A percentile compares a stretch with the other conserved stretches of the same genome.
Evolutionary conservation across 2,797 vertebrate species (phyloP).

Genomic region (Amblyraja radiata): DNA sequence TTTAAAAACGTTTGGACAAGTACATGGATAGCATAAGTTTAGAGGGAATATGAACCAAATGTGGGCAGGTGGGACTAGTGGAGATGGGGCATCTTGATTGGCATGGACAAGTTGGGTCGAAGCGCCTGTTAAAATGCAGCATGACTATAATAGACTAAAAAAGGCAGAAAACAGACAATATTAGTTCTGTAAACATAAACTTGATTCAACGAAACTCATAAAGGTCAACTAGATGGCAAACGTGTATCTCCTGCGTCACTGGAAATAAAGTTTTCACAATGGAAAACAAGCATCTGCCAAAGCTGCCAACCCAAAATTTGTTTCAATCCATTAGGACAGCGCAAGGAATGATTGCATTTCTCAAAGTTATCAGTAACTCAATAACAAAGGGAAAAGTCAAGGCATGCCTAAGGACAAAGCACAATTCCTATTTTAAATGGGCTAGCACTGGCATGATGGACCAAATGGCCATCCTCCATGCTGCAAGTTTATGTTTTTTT

Average conservation of each 20-base stretch:
- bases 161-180: too few species aligned
- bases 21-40: too few species aligned
- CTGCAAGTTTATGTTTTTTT: neutral
- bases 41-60: too few species aligned
- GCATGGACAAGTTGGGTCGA: too few species aligned
- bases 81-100: too few species aligned
- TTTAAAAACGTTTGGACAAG: too few species aligned
- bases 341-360: too few species aligned
- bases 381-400: neutral
- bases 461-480: neutral
- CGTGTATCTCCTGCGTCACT: neutral
- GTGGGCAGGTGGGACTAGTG: too few species aligned
- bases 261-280: neutral
- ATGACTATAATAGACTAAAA: neutral
- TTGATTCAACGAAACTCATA: neutral
- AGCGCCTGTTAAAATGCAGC: too few species aligned
- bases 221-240: neutral
- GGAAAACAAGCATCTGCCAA: neutral
- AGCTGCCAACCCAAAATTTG: neutral
- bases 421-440: neutral
- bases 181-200: too few species aligned
- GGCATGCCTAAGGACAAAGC: neutral
- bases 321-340: neutral
- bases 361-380: neutral
- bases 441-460: neutral